Base-by-base conservation (phyloP, 2,888 invertebrate genomes). In the Drosophila yooni region DNA sequence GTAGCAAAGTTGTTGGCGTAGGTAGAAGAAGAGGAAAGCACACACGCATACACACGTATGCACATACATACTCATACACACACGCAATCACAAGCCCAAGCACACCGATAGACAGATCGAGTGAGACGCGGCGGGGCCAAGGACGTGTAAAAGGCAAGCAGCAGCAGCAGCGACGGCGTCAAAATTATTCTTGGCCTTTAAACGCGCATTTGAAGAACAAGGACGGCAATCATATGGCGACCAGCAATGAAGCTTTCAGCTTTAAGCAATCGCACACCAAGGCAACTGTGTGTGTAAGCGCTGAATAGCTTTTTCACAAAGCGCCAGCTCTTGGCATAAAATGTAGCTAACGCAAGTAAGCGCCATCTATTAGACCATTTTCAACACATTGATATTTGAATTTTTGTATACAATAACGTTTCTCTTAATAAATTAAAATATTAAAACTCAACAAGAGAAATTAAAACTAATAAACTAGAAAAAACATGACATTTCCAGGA, bases 201-300 rank as follows among this genome's bases (percentile, higher is more conserved):
- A 88, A 91, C 82, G 72, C 62, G 76, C 88, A 89, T 90, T 92
- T 92, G 92, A 92, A 91, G 92, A 92, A 92, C 92, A 92, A 92
- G 92, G 92, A 92, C 93, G 88, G 93, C 92, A 91, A 82, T 81
- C 88, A 81, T 85, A 85, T 89, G 81, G 73, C 68, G 40, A 67
- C 54, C 51, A 70, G 68, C 60, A 50, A 18, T 27, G 57, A 82
- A 79, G 85, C 89, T 85, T 80, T 77, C 38, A 81, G 77, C 82
- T 89, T 56, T 79, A 89, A 87, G 84, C 89, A 36, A 58, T 60
- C 31, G 43, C 66, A 64, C 66, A 63, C 59, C 66, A 51, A 48
- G 64, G 38, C 67, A 67, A 80, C 67, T 65, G 51, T 76, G 69
- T 71, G 70, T 38, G 33, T 15, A 7, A 54, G 66, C 46, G 52